Percentiles rank a stretch among this genome's conserved stretches.
These are phyloP conservation scores for Chrysocyon brachyurus DNA, from an alignment of 2,797 vertebrate genomes.

Conservation along the genomic window DNA sequence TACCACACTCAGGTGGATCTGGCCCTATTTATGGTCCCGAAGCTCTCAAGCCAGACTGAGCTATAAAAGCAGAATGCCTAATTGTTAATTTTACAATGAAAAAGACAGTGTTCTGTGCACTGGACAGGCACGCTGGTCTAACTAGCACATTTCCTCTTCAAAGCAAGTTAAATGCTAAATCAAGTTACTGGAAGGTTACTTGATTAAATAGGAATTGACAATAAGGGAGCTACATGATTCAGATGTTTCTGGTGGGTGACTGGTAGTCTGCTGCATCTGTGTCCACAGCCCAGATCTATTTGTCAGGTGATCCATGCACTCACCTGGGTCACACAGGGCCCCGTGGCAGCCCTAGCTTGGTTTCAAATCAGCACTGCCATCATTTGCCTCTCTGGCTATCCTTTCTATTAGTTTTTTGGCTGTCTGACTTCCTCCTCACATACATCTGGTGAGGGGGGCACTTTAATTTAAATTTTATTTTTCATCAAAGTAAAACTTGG, in stretches of 20 bases:
- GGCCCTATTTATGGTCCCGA: neutral
- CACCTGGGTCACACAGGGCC: neutral
- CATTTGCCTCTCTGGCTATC: neutral
- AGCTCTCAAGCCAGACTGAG: neutral
- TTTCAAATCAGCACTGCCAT: neutral
- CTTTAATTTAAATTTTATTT: constrained; percentile 57
- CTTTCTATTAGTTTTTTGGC: constrained; percentile 31
- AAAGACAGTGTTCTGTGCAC: neutral
- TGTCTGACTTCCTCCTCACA: neutral
- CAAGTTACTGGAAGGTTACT: neutral
- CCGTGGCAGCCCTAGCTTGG: neutral
- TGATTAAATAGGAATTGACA: neutral
- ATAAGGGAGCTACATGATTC: neutral
- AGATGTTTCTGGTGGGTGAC: neutral
- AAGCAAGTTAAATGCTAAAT: neutral
- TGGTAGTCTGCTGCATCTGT: neutral
- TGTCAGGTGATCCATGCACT: neutral
- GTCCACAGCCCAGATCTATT: neutral
- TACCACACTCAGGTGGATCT: neutral
- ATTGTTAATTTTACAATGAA: neutral
- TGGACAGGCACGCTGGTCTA: neutral
- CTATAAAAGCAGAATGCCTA: neutral
- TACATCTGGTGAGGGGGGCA: neutral
- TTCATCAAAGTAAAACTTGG: constrained; percentile 10
- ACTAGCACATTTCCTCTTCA: neutral